phyloP scores from a whole-genome alignment of 2,888 invertebrate species.

The Xanthorhoe designata region DNA sequence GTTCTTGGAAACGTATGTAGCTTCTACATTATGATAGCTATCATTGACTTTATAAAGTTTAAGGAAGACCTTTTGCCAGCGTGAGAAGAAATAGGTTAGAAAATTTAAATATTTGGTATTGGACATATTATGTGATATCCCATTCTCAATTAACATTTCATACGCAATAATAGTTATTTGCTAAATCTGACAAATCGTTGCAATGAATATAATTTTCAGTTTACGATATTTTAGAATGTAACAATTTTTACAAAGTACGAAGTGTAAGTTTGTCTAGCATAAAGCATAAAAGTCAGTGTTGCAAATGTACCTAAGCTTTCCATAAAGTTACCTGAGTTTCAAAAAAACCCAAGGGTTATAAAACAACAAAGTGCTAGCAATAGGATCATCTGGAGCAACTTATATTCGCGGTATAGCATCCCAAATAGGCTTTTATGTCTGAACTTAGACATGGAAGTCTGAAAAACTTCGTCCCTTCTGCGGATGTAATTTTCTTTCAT shows the following conservation, averaged over 20 bases:
- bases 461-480: conserved; percentile 27
- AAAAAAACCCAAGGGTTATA: conserved; percentile 24
- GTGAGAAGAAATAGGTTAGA: too few species aligned
- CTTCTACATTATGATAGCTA: too few species aligned
- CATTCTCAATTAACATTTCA: too few species aligned
- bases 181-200: too few species aligned
- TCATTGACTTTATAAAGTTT: too few species aligned
- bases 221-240: background rate
- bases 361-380: conserved; percentile 35
- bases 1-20: too few species aligned
- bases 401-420: conserved; percentile 31
- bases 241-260: background rate
- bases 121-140: too few species aligned
- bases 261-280: background rate
- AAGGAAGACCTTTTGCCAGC: too few species aligned
- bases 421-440: conserved; percentile 31
- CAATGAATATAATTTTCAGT: background rate
- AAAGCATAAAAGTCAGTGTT: background rate
- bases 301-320: conserved; percentile 3
- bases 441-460: conserved; percentile 34
- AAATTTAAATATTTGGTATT: too few species aligned
- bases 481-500: conserved; percentile 27
- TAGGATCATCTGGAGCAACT: conserved; percentile 30
- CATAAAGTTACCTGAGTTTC: conserved; percentile 24
- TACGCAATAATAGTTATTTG: background rate